Percentiles rank a stretch among this genome's conserved stretches.
Evolutionary conservation across 2,113 vertebrate genomes (phyloP).

Genomic region (Lophura nycthemera): DNA sequence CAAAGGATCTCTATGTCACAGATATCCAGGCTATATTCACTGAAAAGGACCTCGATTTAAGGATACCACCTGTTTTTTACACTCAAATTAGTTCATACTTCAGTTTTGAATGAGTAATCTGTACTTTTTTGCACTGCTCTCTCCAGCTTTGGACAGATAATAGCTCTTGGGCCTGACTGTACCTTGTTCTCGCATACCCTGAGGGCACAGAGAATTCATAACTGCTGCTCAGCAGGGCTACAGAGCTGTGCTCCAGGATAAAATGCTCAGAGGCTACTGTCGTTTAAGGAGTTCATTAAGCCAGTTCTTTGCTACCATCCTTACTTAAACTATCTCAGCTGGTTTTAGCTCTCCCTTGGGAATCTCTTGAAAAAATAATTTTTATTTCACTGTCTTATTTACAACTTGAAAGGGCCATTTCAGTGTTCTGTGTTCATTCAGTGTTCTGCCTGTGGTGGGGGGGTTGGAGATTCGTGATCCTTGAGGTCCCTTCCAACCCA

Average conservation of each 20-base stretch:
- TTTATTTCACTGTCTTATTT: not conserved
- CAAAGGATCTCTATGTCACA: not conserved
- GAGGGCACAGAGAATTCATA: not conserved
- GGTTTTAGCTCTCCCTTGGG: not conserved
- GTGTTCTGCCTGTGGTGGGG: no score
- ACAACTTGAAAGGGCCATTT: not conserved
- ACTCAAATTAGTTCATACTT: not conserved
- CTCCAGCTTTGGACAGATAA: not conserved
- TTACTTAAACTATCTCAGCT: not conserved
- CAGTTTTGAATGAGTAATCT: not conserved
- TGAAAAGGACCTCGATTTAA: not conserved
- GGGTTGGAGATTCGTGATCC: no score
- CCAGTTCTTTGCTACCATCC: not conserved
- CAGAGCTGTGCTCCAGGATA: not conserved
- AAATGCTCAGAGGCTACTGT: not conserved
- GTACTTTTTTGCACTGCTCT: not conserved
- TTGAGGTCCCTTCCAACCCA: no score
- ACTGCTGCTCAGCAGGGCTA: not conserved
- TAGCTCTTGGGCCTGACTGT: not conserved
- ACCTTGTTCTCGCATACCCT: not conserved
- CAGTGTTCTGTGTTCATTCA: no score
- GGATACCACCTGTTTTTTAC: not conserved
- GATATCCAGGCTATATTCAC: not conserved
- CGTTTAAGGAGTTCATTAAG: not conserved
- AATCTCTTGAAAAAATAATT: not conserved